Evolutionary conservation across 2,797 vertebrate genomes (phyloP).

Genomic region (Tarsius wallacei): DNA sequence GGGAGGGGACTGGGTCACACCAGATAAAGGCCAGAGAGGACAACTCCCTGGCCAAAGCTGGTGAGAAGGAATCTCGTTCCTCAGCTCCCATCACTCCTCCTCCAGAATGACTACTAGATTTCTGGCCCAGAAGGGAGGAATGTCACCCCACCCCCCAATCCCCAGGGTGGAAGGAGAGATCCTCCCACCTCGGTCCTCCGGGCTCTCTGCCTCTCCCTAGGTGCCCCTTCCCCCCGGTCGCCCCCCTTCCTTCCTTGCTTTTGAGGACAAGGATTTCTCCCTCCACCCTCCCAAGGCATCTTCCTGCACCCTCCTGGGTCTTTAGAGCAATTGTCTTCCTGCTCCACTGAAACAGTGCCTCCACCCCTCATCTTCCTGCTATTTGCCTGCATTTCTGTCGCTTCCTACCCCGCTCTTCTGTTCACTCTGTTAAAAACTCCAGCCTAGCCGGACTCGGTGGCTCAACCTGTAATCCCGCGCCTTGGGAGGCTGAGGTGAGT

Average conservation of each 20-base stretch:
- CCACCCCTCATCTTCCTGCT: too few species aligned
- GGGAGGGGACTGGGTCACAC: neutral
- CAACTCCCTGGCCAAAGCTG: neutral
- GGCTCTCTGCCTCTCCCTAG: neutral
- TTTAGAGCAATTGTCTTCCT: neutral
- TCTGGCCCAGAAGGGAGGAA: neutral
- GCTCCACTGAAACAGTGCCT: neutral
- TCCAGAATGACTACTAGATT: neutral
- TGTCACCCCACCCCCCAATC: neutral
- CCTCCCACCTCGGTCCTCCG: neutral
- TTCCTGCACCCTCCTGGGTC: neutral
- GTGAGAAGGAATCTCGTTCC: neutral
- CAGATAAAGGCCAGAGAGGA: slow-evolving; percentile 13
- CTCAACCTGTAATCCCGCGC: neutral
- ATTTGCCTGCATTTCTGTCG: neutral
- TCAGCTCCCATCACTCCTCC: neutral
- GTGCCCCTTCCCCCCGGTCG: neutral
- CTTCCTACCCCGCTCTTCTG: neutral
- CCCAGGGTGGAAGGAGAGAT: neutral
- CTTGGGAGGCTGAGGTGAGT: neutral
- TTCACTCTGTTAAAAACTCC: neutral
- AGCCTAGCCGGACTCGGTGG: neutral
- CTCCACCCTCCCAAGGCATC: neutral
- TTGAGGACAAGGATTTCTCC: neutral
- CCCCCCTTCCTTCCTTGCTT: neutral